phyloP scores from a whole-genome alignment of 1,140 invertebrate genomes.

The Calliphora vicina region DNA sequence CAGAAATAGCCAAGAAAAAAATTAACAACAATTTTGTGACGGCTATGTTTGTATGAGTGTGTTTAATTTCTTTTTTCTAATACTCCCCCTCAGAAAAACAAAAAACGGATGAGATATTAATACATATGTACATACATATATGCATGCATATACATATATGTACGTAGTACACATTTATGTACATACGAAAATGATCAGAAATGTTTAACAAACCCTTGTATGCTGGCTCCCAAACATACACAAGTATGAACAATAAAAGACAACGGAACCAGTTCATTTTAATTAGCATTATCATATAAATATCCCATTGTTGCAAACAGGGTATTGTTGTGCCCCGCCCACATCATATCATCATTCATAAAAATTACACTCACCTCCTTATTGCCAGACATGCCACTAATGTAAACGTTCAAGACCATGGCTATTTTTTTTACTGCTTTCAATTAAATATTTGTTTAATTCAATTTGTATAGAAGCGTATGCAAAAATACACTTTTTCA shows the following conservation, averaged over 20 bases:
- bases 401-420: conserved; percentile 90
- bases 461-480: conserved; percentile 11
- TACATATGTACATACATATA: not conserved
- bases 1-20: not conserved
- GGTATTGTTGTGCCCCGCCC: not conserved
- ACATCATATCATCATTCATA: not conserved
- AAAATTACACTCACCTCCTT: conserved; percentile 76
- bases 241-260: not conserved
- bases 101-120: not conserved
- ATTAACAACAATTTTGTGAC: not conserved
- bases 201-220: not conserved
- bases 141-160: too few relatives aligned
- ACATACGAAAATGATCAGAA: too few relatives aligned
- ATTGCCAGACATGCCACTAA: conserved; percentile 89
- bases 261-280: not conserved
- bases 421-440: conserved; percentile 46
- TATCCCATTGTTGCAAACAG: not conserved
- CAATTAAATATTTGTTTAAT: conserved; percentile 15
- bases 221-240: not conserved
- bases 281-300: not conserved
- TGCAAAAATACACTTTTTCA: conserved; percentile 1
- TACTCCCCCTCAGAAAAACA: not conserved
- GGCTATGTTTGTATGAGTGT: not conserved
- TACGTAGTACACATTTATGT: too few relatives aligned
- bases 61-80: not conserved